Percentiles rank a stretch among this genome's conserved stretches.
phyloP scores from a whole-genome alignment of 2,797 vertebrate species.

The Nyctibius grandis region DNA sequence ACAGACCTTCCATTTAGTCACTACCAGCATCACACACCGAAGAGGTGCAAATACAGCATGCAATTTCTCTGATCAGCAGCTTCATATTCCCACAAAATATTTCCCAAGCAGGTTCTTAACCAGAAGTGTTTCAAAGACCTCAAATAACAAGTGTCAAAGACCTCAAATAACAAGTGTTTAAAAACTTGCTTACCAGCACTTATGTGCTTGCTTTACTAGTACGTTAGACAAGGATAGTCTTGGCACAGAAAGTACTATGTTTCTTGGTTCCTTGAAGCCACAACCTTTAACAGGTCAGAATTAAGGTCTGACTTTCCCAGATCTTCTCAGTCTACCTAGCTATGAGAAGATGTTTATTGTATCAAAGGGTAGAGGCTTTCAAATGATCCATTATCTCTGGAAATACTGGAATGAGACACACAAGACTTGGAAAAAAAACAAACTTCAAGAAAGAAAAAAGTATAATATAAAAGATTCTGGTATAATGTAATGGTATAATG shows the following conservation, averaged over 20 bases:
- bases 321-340: neutral
- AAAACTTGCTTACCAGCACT: constrained; percentile 16
- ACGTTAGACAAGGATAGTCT: neutral
- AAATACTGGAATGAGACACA: neutral
- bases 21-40: neutral
- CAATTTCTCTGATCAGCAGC: neutral
- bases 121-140: constrained; percentile 11
- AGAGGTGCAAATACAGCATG: neutral
- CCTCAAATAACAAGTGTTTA: neutral
- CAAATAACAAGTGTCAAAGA: constrained; percentile 4
- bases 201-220: neutral
- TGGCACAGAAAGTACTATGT: neutral
- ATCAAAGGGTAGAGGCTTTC: neutral
- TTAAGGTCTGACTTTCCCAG: neutral
- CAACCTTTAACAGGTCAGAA: neutral
- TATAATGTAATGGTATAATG: neutral
- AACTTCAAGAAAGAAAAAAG: neutral
- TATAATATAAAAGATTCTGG: neutral
- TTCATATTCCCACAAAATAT: neutral
- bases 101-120: constrained; percentile 9
- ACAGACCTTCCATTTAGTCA: neutral
- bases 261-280: constrained; percentile 18
- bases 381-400: neutral
- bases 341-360: neutral
- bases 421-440: neutral